Evolutionary conservation across 1,140 invertebrate species (phyloP).

Genomic region (Megathymus violae): DNA sequence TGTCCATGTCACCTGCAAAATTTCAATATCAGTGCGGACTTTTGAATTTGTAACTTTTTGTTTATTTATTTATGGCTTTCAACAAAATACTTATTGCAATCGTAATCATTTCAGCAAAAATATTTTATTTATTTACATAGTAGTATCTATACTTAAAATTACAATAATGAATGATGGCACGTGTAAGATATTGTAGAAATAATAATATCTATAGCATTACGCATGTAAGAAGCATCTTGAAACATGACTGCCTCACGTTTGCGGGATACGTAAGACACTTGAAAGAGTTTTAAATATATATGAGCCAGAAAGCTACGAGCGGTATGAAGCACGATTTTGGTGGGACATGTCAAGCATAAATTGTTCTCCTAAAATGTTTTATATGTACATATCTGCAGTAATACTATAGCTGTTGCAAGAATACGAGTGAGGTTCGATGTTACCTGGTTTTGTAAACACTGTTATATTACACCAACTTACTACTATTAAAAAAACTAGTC

Average conservation of each 20-base stretch:
- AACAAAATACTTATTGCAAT: too few species aligned
- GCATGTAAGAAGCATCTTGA: constrained; percentile 12
- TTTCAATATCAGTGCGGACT: too few species aligned
- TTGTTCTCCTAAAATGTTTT: constrained; percentile 2
- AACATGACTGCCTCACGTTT: constrained; percentile 6
- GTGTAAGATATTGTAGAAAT: neutral
- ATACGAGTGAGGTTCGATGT: neutral
- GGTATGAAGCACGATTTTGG: constrained; percentile 8
- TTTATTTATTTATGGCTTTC: too few species aligned
- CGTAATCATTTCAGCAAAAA: too few species aligned
- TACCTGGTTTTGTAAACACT: neutral
- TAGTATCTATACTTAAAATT: too few species aligned
- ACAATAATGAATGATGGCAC: neutral
- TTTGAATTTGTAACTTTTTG: too few species aligned
- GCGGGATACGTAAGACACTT: constrained; percentile 26
- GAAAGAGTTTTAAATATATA: constrained; percentile 30
- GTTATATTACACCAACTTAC: too few species aligned
- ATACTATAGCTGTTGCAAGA: neutral
- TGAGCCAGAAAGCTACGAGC: constrained; percentile 15
- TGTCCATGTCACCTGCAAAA: too few species aligned
- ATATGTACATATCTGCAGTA: neutral
- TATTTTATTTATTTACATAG: too few species aligned
- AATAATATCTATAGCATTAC: neutral
- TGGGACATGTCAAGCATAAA: neutral
- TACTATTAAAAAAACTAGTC: too few species aligned